These are phyloP conservation scores for Rallus crepitans DNA, from an alignment of 2,797 vertebrate genomes.

Conservation along the genomic window DNA sequence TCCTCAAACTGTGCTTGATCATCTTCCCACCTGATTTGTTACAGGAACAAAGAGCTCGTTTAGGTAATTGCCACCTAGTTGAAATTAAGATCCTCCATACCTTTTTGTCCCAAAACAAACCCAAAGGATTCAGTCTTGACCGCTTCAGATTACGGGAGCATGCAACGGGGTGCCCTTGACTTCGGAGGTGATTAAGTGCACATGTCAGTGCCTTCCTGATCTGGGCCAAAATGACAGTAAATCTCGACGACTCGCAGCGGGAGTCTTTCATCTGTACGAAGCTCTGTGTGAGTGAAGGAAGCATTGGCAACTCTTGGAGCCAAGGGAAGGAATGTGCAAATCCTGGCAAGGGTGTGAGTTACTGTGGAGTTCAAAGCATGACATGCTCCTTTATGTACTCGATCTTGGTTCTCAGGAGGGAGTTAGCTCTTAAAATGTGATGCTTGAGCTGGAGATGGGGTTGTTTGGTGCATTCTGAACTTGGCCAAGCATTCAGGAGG, in stretches of 20 bases:
- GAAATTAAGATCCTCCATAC: neutral
- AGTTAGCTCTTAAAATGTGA: neutral
- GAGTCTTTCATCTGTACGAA: constrained; percentile 33
- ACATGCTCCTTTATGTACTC: neutral
- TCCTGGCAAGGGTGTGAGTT: constrained; percentile 32
- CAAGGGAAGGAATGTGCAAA: constrained; percentile 3
- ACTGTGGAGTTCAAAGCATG: neutral
- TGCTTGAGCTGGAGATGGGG: neutral
- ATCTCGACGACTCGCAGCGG: neutral
- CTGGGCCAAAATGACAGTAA: constrained; percentile 49
- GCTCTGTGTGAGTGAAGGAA: neutral
- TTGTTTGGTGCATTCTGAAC: neutral
- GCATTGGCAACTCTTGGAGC: neutral
- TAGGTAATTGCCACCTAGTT: constrained; percentile 3
- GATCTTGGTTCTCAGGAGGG: neutral
- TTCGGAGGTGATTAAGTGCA: neutral
- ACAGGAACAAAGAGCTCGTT: neutral
- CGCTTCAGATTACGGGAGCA: neutral
- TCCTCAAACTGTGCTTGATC: neutral
- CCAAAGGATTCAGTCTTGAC: neutral
- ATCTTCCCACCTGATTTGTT: neutral
- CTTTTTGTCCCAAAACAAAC: neutral
- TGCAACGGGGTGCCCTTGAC: constrained; percentile 19
- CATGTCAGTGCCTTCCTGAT: neutral
- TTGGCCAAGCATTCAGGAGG: neutral